These are phyloP conservation scores for Neoscelio sp. DNA, from an alignment of 2,888 invertebrate genomes.

Conservation along the genomic window DNA sequence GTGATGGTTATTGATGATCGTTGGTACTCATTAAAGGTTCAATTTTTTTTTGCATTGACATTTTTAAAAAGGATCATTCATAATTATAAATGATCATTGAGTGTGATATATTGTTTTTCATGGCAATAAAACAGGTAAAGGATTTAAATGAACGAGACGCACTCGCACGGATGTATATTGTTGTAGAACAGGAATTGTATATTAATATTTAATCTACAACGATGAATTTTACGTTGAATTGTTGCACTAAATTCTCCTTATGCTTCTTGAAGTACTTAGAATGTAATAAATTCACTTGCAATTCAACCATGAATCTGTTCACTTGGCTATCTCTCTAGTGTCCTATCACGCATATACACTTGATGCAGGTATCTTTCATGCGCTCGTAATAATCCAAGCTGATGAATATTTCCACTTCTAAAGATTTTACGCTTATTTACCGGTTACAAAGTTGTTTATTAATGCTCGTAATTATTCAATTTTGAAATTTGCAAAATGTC, in stretches of 20 bases:
- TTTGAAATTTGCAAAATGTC: slow-evolving; percentile 17
- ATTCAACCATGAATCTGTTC: slow-evolving; percentile 52
- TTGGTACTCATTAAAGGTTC: too few species aligned
- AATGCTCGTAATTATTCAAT: slow-evolving; percentile 26
- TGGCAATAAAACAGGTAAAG: background rate
- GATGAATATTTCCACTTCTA: slow-evolving; percentile 50
- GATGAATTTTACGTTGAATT: slow-evolving; percentile 19
- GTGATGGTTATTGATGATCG: too few species aligned
- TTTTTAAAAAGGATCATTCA: too few species aligned
- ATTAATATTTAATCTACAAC: slow-evolving; percentile 31
- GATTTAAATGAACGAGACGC: background rate
- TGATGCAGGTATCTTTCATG: slow-evolving; percentile 50
- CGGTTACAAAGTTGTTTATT: slow-evolving; percentile 49
- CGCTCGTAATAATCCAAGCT: slow-evolving; percentile 32
- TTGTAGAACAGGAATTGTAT: slow-evolving; percentile 10
- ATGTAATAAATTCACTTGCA: slow-evolving; percentile 40
- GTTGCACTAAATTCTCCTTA: slow-evolving; percentile 20
- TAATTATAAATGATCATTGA: too few species aligned
- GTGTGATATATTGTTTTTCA: too few species aligned
- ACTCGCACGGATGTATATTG: background rate
- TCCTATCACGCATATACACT: slow-evolving; percentile 26
- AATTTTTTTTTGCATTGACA: too few species aligned
- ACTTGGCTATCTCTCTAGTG: slow-evolving; percentile 36
- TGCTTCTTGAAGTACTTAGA: slow-evolving; percentile 47
- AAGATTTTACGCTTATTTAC: slow-evolving; percentile 55